phyloP scores from a whole-genome alignment of 2,888 invertebrate genomes.

The Oligia fasciuncula region DNA sequence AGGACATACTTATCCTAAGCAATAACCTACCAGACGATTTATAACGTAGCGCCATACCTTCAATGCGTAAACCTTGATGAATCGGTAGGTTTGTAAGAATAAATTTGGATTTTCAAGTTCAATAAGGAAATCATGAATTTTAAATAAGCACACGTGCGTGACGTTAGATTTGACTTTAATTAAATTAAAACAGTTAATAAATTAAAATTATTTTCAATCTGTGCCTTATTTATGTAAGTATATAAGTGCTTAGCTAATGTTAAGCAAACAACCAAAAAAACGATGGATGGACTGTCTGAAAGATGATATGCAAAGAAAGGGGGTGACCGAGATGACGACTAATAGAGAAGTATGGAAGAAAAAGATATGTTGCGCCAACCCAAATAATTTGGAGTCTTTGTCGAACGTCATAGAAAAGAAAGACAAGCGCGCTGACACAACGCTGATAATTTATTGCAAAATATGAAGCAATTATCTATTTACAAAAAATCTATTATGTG shows the following conservation, averaged over 20 bases:
- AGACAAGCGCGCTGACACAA: too few species aligned
- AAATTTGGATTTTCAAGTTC: conserved; percentile 11
- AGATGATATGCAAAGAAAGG: neutral
- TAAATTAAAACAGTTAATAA: neutral
- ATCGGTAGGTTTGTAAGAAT: neutral
- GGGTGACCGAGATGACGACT: neutral
- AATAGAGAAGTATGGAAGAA: neutral
- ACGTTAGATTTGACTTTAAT: conserved; percentile 3
- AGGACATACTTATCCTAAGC: neutral
- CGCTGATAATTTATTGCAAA: too few species aligned
- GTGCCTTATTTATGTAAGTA: neutral
- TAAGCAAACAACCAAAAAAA: neutral
- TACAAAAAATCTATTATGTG: too few species aligned
- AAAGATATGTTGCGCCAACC: neutral
- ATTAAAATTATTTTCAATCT: neutral
- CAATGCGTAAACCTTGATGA: conserved; percentile 3
- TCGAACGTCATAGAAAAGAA: too few species aligned
- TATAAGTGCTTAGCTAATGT: too few species aligned
- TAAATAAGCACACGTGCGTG: neutral
- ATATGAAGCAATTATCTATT: too few species aligned
- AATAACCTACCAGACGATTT: neutral
- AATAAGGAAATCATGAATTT: conserved; percentile 32
- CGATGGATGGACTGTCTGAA: neutral
- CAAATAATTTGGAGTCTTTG: neutral
- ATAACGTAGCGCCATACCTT: too few species aligned